Base-by-base conservation (phyloP, 2,113 vertebrate species). In the Sakesphorus luctuosus region DNA sequence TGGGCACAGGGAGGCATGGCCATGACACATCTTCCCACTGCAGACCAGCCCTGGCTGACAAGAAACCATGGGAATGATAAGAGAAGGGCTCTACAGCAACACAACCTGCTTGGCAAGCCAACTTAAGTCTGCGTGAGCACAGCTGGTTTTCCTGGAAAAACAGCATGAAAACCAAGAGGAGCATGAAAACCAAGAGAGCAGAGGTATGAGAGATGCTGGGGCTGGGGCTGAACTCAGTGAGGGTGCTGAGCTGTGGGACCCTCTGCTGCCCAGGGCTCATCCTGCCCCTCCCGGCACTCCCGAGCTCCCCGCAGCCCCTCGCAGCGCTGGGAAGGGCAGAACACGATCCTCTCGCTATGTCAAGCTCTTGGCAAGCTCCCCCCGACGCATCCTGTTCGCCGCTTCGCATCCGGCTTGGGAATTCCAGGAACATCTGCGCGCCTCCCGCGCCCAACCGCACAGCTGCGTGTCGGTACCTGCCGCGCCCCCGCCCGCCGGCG, bases 381-480 rank as follows among this genome's bases (percentile, higher is more conserved):
- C 62, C 20, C 58, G 33, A 77, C 65, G 63, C 94, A 97, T 98
- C 98, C 98, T 97, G 97, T 91, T 97, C 85, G 13, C 90, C 53
- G 96, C 92, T 96, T 89, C 43, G 92, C 55, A 98, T 98, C 97
- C 93, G 96, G 97, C 97, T 91, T 96, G 97, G 97, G 98, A 98
- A 98, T 98, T 97, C 98, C 98, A 98, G 93, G 95, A 98, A 98
- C 98, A 98, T 97, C 97, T 98, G 98, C 83, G 58, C 85, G 23
- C 76, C 91, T 97, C 96, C 96, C 94, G 72, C 25, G 73, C 94
- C 93, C 96, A 95, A 91, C 96, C 92, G 56, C 97, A 98, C 97
- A 96, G 96, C 98, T 97, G 97, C 92, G 56, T 97, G 98, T 97
- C 98, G 84, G 92, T 96, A 98, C 98, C 98, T 97, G 98, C 97